Evolutionary conservation across 64 coral and sea anemone genomes (phyloP).

Genomic region (Actinia tenebrosa): DNA sequence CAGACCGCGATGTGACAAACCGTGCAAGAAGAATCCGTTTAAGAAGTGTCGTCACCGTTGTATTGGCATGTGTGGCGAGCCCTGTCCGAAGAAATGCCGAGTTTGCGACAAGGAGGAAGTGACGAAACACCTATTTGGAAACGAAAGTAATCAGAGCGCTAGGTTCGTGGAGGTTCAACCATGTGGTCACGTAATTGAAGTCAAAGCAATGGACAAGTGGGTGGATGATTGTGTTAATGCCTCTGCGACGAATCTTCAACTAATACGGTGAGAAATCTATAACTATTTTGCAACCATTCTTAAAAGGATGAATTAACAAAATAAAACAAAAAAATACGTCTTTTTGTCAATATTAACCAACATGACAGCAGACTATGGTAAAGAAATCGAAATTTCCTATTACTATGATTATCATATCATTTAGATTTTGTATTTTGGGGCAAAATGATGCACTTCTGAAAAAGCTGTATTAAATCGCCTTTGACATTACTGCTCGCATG

Average conservation of each 20-base stretch:
- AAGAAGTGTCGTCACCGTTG: neutral
- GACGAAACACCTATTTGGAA: conserved; percentile 43
- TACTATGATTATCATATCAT: no score
- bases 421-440: no score
- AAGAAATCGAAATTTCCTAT: no score
- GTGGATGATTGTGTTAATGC: conserved; percentile 16
- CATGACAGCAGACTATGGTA: no score
- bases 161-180: conserved; percentile 70
- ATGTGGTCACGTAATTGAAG: conserved; percentile 85
- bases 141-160: conserved; percentile 50
- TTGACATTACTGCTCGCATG: no score
- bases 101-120: conserved; percentile 68
- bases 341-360: no score
- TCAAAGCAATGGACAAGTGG: conserved; percentile 63
- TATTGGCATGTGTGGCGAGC: conserved; percentile 50
- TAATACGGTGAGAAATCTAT: neutral
- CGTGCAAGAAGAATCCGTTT: conserved; percentile 11
- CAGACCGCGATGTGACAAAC: conserved; percentile 39
- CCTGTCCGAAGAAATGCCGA: conserved; percentile 50
- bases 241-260: neutral
- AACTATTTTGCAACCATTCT: neutral
- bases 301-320: no score
- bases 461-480: no score
- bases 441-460: no score
- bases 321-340: no score